Evolutionary conservation across 2,113 vertebrate genomes (phyloP).

Genomic region (Grallaria varia): DNA sequence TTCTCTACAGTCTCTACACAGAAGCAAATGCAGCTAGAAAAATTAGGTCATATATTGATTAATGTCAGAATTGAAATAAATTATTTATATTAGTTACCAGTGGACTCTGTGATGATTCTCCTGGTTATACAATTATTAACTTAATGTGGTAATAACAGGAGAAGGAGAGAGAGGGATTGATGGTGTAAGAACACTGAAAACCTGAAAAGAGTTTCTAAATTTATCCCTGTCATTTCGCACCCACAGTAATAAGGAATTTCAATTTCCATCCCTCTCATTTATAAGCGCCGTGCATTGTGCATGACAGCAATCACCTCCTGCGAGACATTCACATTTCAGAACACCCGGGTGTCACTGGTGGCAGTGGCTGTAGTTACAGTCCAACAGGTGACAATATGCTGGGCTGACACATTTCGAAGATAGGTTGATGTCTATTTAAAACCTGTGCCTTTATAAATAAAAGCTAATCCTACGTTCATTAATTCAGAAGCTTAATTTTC

Average conservation of each 20-base stretch:
- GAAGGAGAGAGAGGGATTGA: not conserved
- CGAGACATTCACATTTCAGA: not conserved
- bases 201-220: not conserved
- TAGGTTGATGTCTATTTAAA: not conserved
- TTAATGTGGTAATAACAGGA: not conserved
- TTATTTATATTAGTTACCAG: constrained; percentile 19
- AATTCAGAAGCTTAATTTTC: not conserved
- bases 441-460: not conserved
- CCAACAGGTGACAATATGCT: not conserved
- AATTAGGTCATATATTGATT: constrained; percentile 21
- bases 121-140: not conserved
- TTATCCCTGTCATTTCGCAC: not conserved
- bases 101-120: not conserved
- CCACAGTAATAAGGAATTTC: not conserved
- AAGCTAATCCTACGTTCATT: not conserved
- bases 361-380: not conserved
- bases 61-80: constrained; percentile 11
- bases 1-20: not conserved
- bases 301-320: not conserved
- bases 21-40: constrained; percentile 4
- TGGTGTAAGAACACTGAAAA: not conserved
- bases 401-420: not conserved
- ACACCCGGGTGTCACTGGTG: not conserved
- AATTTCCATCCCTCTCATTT: not conserved
- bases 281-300: not conserved